A percentile compares a stretch with the other conserved stretches of the same genome.
phyloP scores from a whole-genome alignment of 2,797 vertebrate species.

The Sciurus carolinensis region DNA sequence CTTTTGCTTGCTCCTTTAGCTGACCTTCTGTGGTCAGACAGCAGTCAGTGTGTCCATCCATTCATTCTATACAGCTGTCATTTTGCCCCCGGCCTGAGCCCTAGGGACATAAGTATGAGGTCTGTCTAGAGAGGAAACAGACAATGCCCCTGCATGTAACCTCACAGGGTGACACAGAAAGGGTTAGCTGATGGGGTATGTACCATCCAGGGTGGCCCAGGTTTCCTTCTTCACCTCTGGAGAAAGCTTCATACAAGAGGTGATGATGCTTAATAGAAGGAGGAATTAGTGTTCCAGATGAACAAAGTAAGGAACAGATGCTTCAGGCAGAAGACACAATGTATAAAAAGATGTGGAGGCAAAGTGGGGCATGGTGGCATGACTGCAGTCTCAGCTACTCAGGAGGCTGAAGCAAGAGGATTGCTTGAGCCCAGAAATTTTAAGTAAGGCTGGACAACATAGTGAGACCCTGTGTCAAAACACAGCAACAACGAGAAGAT shows the following conservation, averaged over 20 bases:
- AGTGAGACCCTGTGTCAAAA: background rate
- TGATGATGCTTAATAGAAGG: conserved; percentile 12
- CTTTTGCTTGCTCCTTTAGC: background rate
- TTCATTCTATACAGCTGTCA: background rate
- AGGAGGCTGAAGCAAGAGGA: background rate
- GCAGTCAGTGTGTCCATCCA: background rate
- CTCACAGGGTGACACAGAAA: background rate
- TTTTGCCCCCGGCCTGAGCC: background rate
- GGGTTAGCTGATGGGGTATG: background rate
- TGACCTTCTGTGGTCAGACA: conserved; percentile 42
- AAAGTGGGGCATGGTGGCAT: background rate
- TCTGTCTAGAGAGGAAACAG: conserved; percentile 2
- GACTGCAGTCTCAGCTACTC: background rate
- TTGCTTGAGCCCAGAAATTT: background rate
- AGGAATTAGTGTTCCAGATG: background rate
- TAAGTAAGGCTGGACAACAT: background rate
- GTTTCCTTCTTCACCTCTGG: background rate
- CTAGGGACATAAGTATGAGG: background rate
- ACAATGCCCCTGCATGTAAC: background rate
- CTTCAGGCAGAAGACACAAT: background rate
- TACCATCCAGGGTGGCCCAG: background rate
- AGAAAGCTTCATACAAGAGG: conserved; percentile 31
- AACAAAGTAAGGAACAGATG: conserved; percentile 21
- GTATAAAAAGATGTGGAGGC: background rate
- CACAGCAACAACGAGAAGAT: background rate